Evolutionary conservation across 2,797 vertebrate species (phyloP).

Genomic region (Salmo trutta): DNA sequence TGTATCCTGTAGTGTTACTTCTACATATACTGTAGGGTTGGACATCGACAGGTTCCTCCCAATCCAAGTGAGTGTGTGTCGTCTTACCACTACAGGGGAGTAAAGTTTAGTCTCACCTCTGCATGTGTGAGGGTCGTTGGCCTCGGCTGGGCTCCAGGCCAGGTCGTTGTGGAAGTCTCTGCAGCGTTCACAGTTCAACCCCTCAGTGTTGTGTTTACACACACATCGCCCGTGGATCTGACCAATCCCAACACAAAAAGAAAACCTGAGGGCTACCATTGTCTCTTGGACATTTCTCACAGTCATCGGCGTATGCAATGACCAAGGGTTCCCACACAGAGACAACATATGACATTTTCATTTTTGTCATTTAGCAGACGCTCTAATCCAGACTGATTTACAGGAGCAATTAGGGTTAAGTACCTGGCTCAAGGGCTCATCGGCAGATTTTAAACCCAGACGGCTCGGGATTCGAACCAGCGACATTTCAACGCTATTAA

Average conservation of each 20-base stretch:
- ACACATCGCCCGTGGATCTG: slow-evolving; percentile 87
- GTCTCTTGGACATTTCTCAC: background rate
- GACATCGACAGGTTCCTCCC: no score
- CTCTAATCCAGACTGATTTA: no score
- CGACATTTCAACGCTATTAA: no score
- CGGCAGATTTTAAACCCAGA: no score
- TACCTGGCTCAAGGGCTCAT: no score
- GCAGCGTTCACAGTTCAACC: slow-evolving; percentile 85
- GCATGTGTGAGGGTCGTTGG: slow-evolving; percentile 80
- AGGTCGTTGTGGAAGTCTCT: slow-evolving; percentile 80
- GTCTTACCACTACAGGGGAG: background rate
- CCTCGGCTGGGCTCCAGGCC: slow-evolving; percentile 84
- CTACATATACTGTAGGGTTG: no score
- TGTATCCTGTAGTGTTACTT: background rate
- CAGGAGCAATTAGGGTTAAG: no score
- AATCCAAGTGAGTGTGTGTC: background rate
- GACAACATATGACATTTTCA: background rate
- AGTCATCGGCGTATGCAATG: background rate
- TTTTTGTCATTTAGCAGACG: no score
- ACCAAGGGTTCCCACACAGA: background rate
- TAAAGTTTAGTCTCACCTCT: slow-evolving; percentile 62
- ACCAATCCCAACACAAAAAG: slow-evolving; percentile 20
- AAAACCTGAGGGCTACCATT: background rate
- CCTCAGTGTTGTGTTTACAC: slow-evolving; percentile 84
- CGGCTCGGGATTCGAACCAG: no score